Evolutionary conservation across 2,113 vertebrate species (phyloP).

Genomic region (Oryzias melastigma): DNA sequence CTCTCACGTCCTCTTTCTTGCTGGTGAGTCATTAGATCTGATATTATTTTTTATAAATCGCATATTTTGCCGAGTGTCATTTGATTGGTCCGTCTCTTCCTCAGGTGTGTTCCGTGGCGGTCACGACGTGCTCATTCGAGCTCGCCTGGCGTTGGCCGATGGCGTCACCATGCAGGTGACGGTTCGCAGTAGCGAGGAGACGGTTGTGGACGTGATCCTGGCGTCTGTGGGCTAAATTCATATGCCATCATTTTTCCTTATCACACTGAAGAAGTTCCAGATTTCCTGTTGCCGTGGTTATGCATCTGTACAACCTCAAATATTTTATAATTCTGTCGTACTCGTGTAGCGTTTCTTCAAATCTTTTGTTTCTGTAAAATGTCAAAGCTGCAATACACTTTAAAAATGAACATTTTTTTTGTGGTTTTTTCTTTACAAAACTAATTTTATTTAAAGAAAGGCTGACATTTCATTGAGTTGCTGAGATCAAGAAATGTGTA

Average conservation of each 20-base stretch:
- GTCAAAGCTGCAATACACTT: conserved; percentile 55
- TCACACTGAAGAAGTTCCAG: background rate
- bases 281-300: conserved; percentile 7
- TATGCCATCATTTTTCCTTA: background rate
- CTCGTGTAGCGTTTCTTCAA: background rate
- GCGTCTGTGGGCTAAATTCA: conserved; percentile 87
- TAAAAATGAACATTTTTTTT: background rate
- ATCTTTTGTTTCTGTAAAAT: conserved; percentile 1
- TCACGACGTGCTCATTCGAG: conserved; percentile 85
- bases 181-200: conserved; percentile 87
- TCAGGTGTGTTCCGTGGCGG: conserved; percentile 91
- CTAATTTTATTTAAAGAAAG: conserved; percentile 85
- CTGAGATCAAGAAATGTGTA: conserved; percentile 45
- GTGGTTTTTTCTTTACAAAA: conserved; percentile 72
- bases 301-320: background rate
- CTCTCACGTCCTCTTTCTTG: conserved; percentile 90
- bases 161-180: conserved; percentile 99
- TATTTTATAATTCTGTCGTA: conserved; percentile 23
- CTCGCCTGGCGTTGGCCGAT: conserved; percentile 89
- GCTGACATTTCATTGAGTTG: conserved; percentile 16
- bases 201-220: conserved; percentile 88
- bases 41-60: too few species aligned
- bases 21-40: conserved; percentile 76
- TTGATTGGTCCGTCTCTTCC: background rate
- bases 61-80: too few species aligned